Base-by-base conservation (phyloP, 2,113 vertebrate genomes). In the Tricholaema leucomelas region DNA sequence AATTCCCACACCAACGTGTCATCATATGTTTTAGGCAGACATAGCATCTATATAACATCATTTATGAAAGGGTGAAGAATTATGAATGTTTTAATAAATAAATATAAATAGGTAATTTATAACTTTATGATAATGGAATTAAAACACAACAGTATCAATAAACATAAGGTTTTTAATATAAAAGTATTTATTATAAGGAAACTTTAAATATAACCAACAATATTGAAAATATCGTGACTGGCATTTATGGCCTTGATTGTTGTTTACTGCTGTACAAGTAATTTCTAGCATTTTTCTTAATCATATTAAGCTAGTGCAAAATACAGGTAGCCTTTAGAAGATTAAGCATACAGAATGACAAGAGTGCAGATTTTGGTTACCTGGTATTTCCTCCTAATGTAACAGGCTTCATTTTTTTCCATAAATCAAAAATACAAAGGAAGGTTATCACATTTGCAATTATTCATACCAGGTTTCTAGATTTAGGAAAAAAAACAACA, bases 151-250 rank as follows among this genome's bases (percentile, higher is more conserved):
- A 87, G 35, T 70, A 86, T 64, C 77, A 88, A 90, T 90, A 91
- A 92, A 24, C 55, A 40, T 38, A 48, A 23, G 46, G 48, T n/a
- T 71, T 85, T 91, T 61, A 73, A 88, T 98, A 98, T 94, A 99
- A 99, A 99, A 99, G 96, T 97, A 98, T 99, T 99, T 99, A 99
- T 99, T 99, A 97, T 98, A 98, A 98, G 98, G 98, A 98, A 98
- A 98, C 97, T 98, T 98, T 98, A 98, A 98, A 98, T 98, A 98
- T 97, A 98, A 98, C 97, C 97, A 97, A 97, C 97, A 97, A 97
- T 98, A 98, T 97, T 97, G 97, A 97, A 97, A 97, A 96, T 97
- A 97, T 96, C 73, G 67, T 97, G 96, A 97, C 96, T 97, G 97
- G 96, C 97, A 97, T 98, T 97, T 93, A 96, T 95, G 97, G 97